Conservation (phyloP, 2,113 vertebrate species). For the Crotalus tigris region DNA sequence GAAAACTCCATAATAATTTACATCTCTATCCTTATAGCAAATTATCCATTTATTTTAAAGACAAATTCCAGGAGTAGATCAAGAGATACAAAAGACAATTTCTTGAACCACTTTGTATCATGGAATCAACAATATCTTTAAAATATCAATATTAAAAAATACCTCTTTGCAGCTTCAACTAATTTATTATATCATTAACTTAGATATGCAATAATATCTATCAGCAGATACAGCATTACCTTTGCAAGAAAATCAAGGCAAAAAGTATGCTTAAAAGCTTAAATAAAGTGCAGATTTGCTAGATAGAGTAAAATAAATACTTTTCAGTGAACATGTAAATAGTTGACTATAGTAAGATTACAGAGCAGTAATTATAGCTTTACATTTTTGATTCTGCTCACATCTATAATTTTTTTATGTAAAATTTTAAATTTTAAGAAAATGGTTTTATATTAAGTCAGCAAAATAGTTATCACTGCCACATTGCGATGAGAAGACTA, state of each 20-base stretch:
- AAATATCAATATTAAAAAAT: neutral
- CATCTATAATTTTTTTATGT: neutral
- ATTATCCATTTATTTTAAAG: neutral
- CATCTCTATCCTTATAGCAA: neutral
- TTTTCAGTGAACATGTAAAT: neutral
- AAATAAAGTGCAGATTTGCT: neutral
- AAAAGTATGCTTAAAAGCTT: conserved; percentile 1
- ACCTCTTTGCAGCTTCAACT: neutral
- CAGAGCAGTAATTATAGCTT: neutral
- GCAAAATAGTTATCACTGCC: conserved; percentile 23
- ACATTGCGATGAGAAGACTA: conserved; percentile 37
- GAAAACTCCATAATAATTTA: neutral
- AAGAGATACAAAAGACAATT: neutral
- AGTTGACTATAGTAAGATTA: neutral
- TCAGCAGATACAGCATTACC: neutral
- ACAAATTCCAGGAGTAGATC: neutral
- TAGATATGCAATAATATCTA: neutral
- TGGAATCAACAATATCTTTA: neutral
- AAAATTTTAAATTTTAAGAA: conserved; percentile 17
- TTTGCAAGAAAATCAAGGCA: neutral
- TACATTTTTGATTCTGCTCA: neutral
- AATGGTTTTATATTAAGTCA: neutral
- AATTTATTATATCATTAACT: neutral
- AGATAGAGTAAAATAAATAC: conserved; percentile 13
- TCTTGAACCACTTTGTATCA: neutral